Base-by-base conservation (phyloP, 1,140 invertebrate genomes). In the Drosophila erecta region DNA sequence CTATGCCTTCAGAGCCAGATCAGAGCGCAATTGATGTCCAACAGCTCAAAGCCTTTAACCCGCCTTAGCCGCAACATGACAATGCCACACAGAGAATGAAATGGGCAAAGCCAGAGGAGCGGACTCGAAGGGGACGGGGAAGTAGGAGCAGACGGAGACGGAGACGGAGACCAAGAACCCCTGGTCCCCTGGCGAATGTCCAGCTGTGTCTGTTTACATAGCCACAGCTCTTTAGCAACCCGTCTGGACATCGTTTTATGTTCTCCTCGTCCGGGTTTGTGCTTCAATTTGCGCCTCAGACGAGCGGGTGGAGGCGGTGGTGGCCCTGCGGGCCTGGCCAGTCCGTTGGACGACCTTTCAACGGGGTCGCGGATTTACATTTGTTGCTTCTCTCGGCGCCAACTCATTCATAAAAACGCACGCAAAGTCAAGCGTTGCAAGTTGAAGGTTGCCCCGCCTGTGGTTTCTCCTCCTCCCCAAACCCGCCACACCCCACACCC, bases 321-420 rank as follows among this genome's bases (percentile, higher is more conserved):
- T 38, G 76, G 15, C 47, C 54, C 64, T 59, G 73, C 20, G 70
- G 60, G 49, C 46, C 60, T 54, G 40, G 54, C 24, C 54, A 49
- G 75, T 35, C 53, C 46, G 40, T 53, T 54, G 60, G 56, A 55
- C 57, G 79, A 77, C 76, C 84, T 80, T 89, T 84, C 50, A 37
- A 73, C 69, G 72, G 84, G 84, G 84, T 77, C 79, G 84, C 65
- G 61, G 76, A 79, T 77, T 83, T 79, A 84, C 84, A 87, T 84
- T 87, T 86, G 81, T 79, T 84, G 83, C 76, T 78, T 10, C 38
- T 33, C 64, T 65, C 12, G 64, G 46, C 62, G 64, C 50, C 50
- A 57, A 56, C 67, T 75, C 84, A 89, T 89, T 89, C 84, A 89
- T 89, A 89, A 89, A 89, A 89, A 74, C 57, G 62, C 83, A 87